phyloP scores from a whole-genome alignment of 2,888 invertebrate genomes.

The Pterostichus niger region DNA sequence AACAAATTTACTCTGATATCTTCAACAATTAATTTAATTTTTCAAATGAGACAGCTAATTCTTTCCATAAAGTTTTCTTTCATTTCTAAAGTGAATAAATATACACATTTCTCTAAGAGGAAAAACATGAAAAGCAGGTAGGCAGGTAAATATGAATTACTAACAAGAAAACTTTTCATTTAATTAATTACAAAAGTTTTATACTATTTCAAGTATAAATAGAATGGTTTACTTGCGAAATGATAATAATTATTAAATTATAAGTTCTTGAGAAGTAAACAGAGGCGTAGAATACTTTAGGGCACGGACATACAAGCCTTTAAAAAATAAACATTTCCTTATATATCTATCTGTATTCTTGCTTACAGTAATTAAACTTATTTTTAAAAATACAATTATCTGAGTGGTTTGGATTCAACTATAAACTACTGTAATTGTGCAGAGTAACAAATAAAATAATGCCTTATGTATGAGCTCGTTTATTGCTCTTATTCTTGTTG shows the following conservation, averaged over 20 bases:
- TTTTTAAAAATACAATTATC: no score
- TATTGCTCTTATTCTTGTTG: no score
- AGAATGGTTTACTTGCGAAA: background rate
- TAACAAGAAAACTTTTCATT: conserved; percentile 9
- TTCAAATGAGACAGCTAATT: background rate
- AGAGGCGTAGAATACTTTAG: no score
- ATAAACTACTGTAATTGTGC: no score
- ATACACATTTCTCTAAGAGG: background rate
- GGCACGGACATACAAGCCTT: no score
- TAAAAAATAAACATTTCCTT: no score
- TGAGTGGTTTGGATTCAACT: no score
- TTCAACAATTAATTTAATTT: background rate
- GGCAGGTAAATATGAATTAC: background rate
- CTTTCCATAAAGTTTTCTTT: background rate
- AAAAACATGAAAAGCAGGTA: background rate
- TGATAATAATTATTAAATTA: background rate
- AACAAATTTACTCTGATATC: conserved; percentile 3
- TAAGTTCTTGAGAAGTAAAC: background rate
- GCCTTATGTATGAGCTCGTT: no score
- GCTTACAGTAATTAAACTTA: no score
- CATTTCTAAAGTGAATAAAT: no score
- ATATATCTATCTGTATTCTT: no score
- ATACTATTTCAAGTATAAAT: background rate
- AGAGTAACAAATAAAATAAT: no score
- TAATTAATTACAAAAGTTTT: conserved; percentile 15